Evolutionary conservation across 2,113 vertebrate genomes (phyloP).

Genomic region (Hyaena hyaena): DNA sequence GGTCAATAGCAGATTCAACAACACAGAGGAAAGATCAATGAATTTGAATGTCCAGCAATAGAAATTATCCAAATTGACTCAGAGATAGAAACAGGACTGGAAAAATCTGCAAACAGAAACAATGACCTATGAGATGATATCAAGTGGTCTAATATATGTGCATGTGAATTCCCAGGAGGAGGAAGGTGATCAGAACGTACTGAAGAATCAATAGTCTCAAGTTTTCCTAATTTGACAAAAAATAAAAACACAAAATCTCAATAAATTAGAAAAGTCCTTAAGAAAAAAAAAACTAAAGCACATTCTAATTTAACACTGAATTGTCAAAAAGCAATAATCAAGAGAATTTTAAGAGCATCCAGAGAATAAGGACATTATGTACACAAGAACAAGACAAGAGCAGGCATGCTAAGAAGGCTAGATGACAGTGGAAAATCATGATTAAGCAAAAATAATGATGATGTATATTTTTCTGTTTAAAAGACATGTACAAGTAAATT

Average conservation of each 20-base stretch:
- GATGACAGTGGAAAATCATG: too few species aligned
- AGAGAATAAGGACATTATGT: background rate
- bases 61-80: background rate
- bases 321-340: background rate
- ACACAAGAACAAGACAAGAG: background rate
- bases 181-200: background rate
- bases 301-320: background rate
- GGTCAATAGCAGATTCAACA: background rate
- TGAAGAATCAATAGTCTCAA: background rate
- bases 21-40: background rate
- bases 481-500: background rate
- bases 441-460: background rate
- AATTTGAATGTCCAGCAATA: background rate
- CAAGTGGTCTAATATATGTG: background rate
- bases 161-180: background rate
- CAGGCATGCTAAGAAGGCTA: background rate
- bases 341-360: background rate
- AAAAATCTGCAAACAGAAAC: background rate
- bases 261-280: background rate
- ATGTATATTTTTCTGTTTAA: background rate
- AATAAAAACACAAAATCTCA: background rate
- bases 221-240: background rate
- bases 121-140: background rate
- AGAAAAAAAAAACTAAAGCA: background rate
- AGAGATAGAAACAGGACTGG: background rate